These are phyloP conservation scores for Hassar affinis DNA, from an alignment of 2,113 vertebrate genomes.

Conservation along the genomic window DNA sequence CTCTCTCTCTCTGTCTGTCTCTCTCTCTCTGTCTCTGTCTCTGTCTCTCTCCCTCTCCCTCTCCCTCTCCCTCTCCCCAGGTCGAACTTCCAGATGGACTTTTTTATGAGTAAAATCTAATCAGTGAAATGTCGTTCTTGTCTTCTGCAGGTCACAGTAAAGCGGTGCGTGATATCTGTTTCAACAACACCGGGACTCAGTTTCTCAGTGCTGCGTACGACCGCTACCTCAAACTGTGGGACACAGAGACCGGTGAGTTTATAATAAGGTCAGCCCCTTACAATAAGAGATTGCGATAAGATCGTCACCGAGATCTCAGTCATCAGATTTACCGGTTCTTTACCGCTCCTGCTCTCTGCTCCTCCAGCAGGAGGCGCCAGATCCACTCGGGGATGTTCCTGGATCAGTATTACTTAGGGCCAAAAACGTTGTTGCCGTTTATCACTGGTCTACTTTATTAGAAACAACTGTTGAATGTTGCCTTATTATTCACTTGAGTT, in stretches of 20 bases:
- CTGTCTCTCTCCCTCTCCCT: too few relatives aligned
- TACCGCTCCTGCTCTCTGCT: background rate
- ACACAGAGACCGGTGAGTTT: slow-evolving; percentile 93
- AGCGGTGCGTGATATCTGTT: slow-evolving; percentile 95
- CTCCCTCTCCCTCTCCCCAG: too few relatives aligned
- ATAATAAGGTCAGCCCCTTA: background rate
- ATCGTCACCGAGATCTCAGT: background rate
- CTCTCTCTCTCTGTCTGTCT: too few relatives aligned
- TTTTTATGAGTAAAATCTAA: too few relatives aligned
- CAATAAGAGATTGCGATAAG: background rate
- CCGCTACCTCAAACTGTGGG: slow-evolving; percentile 97
- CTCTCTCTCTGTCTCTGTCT: too few relatives aligned
- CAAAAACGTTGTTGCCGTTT: too few relatives aligned
- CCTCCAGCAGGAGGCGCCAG: slow-evolving; percentile 31
- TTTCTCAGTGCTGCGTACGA: slow-evolving; percentile 97
- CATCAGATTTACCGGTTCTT: too few relatives aligned
- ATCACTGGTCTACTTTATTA: too few relatives aligned
- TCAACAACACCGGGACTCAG: slow-evolving; percentile 86
- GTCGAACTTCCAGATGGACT: too few relatives aligned
- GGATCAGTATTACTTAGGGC: too few relatives aligned
- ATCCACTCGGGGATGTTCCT: background rate
- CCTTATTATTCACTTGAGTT: too few relatives aligned
- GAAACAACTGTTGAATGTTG: too few relatives aligned
- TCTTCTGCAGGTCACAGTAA: slow-evolving; percentile 86
- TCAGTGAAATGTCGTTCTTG: slow-evolving; percentile 43